Base-by-base conservation (phyloP, 2,113 vertebrate species). In the Tretioscincus oriximinensis region DNA sequence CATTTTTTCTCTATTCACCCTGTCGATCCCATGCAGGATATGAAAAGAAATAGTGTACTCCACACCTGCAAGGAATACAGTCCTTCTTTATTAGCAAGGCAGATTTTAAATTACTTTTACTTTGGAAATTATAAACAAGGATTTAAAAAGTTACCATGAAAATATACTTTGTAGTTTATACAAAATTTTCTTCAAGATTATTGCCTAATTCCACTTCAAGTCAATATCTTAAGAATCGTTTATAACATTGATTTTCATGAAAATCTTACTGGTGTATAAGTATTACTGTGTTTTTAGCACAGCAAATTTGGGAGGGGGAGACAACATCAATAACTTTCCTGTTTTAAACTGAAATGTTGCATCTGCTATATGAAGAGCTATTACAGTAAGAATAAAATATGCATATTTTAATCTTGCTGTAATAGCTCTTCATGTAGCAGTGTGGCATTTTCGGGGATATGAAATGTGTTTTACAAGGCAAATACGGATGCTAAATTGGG, bases 171-270 rank as follows among this genome's bases (percentile, higher is more conserved):
- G 24, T 64, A 81, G 68, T 12, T 58, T 0, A 69, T 10, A 76
- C 1, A 8, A 0, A 75, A 61, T 73, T 82, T 73, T 49, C 8
- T 83, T 60, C 10, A 1, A 1, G 41, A 71, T n/a, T 1, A 35
- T 28, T 76, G 49, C 7, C 18, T 83, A 65, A 14, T 77, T 76
- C 68, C 3, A 69, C 1, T 9, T 2, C 11, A 24, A 58, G 47
- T 77, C 67, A 83, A 54, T 72, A 72, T 72, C 28, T 77, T 72
- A 65, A 83, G 51, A 77, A 22, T 1, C n/a, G n/a, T n/a, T 74
- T 54, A 29, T 0, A 81, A 49, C 12, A 68, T 9, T 28, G 22
- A 67, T 74, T 82, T 84, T 70, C 29, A 61, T 0, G 66, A 9
- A 5, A 60, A 76, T 24, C 47, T 82, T 71, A 83, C 18, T 67